Percentiles rank a stretch among this genome's conserved stretches.
Evolutionary conservation across 1,140 invertebrate species (phyloP).

Genomic region (Trichonephila clavata): DNA sequence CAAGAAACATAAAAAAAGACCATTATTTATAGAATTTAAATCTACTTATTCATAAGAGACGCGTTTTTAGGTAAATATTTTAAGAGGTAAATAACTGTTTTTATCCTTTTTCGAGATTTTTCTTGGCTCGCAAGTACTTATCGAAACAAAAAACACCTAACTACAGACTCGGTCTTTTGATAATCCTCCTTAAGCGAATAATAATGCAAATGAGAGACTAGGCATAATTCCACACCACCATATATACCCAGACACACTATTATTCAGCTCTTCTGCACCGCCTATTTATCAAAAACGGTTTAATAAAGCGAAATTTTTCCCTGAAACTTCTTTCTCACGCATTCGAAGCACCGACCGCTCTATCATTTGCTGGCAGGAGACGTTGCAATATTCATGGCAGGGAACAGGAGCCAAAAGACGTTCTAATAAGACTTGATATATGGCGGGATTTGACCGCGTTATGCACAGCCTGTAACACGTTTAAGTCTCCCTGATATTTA

Average conservation of each 20-base stretch:
- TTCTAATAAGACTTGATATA: constrained; percentile 42
- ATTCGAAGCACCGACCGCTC: background rate
- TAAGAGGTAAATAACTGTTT: background rate
- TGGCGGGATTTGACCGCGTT: constrained; percentile 52
- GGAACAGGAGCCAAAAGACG: background rate
- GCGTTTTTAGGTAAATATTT: background rate
- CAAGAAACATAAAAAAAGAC: background rate
- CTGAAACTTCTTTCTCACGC: background rate
- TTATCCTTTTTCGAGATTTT: background rate
- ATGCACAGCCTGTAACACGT: constrained; percentile 43
- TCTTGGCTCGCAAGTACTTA: background rate
- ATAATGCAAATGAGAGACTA: background rate
- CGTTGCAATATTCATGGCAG: background rate
- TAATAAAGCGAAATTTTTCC: background rate
- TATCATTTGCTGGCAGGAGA: background rate
- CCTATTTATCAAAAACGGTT: constrained; percentile 13
- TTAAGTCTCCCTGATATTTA: constrained; percentile 55
- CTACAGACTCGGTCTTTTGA: background rate
- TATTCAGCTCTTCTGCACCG: background rate
- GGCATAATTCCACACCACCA: background rate
- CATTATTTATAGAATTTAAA: background rate
- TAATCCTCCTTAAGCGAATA: background rate
- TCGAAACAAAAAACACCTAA: background rate
- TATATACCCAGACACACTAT: background rate
- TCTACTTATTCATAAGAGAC: background rate